Evolutionary conservation across 2,797 vertebrate species (phyloP), one percentile per base, ranked within the genome.

Genomic region (Salmo trutta): DNA sequence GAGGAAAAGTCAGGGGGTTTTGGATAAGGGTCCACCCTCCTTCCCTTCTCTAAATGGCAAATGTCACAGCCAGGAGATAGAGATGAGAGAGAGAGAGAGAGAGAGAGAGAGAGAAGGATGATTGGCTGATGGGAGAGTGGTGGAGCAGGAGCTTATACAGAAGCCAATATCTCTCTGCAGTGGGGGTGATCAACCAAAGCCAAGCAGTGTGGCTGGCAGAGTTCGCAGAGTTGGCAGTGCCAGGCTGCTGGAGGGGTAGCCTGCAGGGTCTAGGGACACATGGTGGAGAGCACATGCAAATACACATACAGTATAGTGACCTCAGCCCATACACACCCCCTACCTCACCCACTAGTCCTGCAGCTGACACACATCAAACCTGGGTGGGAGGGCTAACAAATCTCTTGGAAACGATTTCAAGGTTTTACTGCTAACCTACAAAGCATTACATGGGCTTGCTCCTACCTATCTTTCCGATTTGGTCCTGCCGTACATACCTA

Each of bases 1-100:
- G 12, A 41, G 29, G 71, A 0, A 91, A 92, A 90, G 92, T 93
- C 90, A 92, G 80, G 80, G 80, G 89, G 87, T 90, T 47, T 47
- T 3, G 90, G 91, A 88, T 88, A 66, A 82, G 83, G 73, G 81
- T 88, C 74, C 79, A 88, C 82, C 41, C 47, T 78, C 76, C 77
- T 79, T 82, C 66, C 33, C 75, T 84, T 65, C 71, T 90, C 79
- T 84, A 84, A 91, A 90, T 90, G 90, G 85, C 82, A 93, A 93
- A 47, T 93, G 90, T 88, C 91, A 92, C 83, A 85, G 84, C 72
- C 78, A 24, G 74, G 53, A 66, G 78, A 77, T 67, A 79, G 77
- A 74, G 64, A 4, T 6, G 33, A 31, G 53, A 31, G 24, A 64
- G 54, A 70, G 69, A 75, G 82, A 14, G 21, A 54, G 33, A 36